Evolutionary conservation across 2,888 invertebrate genomes (phyloP).

Genomic region (Cantharis rustica): DNA sequence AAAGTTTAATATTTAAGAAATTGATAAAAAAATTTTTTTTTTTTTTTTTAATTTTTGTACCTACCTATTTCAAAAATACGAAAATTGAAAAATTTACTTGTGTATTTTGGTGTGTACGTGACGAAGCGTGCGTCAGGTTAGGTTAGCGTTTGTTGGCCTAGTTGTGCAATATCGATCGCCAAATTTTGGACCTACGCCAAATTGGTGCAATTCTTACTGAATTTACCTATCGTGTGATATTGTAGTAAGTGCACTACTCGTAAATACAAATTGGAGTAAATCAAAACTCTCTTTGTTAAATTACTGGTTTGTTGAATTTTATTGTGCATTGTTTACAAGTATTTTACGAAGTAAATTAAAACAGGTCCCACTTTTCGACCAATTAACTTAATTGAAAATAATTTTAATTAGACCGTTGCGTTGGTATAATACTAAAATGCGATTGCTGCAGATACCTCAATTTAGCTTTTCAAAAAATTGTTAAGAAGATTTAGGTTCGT

Average conservation of each 20-base stretch:
- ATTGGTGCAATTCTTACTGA: not conserved
- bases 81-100: not conserved
- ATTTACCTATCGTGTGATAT: not conserved
- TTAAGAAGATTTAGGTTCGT: not conserved
- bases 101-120: not conserved
- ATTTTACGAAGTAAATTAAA: not conserved
- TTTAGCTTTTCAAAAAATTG: not conserved
- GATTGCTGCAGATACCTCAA: not conserved
- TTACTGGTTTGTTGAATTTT: not conserved
- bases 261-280: not conserved
- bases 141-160: not conserved
- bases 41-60: too few species aligned
- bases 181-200: constrained; percentile 1
- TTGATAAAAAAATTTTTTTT: not conserved
- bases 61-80: not conserved
- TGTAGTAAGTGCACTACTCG: not conserved
- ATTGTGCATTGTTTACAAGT: not conserved
- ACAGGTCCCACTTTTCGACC: not conserved
- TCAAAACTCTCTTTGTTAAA: not conserved
- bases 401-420: not conserved
- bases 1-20: not conserved
- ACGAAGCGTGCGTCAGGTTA: not conserved
- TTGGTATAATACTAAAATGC: not conserved
- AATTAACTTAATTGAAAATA: not conserved
- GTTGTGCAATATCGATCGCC: not conserved